Evolutionary conservation across 2,797 vertebrate species (phyloP).

Genomic region (Pelochelys cantorii): DNA sequence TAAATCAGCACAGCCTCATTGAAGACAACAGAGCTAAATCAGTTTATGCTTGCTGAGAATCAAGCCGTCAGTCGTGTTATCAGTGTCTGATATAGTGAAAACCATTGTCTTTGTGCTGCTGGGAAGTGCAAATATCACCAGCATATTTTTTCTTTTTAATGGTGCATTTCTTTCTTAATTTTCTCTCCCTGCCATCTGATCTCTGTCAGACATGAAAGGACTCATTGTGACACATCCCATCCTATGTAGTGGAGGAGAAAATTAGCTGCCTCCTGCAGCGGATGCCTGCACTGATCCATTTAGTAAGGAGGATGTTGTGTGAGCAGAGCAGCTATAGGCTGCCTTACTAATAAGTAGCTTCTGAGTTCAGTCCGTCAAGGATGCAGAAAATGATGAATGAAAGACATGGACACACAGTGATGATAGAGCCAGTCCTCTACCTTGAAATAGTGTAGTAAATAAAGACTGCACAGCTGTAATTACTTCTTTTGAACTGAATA

Average conservation of each 20-base stretch:
- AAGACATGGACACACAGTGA: accelerated
- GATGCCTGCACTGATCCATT: accelerated
- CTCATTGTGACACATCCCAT: not conserved
- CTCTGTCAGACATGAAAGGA: accelerated
- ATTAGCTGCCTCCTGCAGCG: not conserved
- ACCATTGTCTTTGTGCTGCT: accelerated
- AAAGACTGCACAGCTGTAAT: not conserved
- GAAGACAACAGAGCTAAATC: not conserved
- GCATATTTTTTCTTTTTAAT: not conserved
- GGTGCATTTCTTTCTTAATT: not conserved
- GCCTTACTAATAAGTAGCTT: not conserved
- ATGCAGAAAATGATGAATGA: accelerated
- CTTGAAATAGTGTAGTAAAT: not conserved
- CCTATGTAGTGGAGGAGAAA: not conserved
- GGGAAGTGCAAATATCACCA: not conserved
- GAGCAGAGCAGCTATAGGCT: not conserved
- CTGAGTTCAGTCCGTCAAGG: not conserved
- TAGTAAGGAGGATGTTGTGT: accelerated
- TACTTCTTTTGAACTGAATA: not conserved
- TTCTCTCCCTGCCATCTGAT: accelerated
- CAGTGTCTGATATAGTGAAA: not conserved
- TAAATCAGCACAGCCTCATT: not conserved
- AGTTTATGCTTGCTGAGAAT: not conserved
- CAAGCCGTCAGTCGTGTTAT: not conserved
- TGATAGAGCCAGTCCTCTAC: not conserved